Conservation (phyloP, 1,140 invertebrate species). For the Penaeus vannamei region DNA sequence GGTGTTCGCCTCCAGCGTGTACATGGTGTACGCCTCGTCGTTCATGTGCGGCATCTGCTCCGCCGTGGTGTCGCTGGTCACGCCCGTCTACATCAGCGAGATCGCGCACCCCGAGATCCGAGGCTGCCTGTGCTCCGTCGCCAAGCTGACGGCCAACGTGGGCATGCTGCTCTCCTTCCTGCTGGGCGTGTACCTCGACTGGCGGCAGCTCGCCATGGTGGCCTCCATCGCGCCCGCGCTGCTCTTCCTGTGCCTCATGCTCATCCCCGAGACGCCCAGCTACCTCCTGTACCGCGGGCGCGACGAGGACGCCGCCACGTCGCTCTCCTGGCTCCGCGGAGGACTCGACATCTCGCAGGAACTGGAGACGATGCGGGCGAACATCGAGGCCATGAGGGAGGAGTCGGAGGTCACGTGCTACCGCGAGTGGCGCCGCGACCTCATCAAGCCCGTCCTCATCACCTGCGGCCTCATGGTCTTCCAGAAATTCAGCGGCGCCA, state of each 20-base stretch:
- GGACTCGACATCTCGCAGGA: conserved; percentile 82
- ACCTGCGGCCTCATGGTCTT: conserved; percentile 89
- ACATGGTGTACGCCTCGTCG: conserved; percentile 83
- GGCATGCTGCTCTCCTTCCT: conserved; percentile 87
- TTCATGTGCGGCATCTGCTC: conserved; percentile 86
- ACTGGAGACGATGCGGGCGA: conserved; percentile 78
- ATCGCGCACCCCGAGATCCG: conserved; percentile 88
- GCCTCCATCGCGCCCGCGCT: conserved; percentile 80
- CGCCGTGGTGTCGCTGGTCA: conserved; percentile 84
- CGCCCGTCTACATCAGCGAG: conserved; percentile 91
- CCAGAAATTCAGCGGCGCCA: conserved; percentile 85
- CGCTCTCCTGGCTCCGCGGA: conserved; percentile 83
- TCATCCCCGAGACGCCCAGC: conserved; percentile 87
- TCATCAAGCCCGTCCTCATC: conserved; percentile 80
- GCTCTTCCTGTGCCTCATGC: conserved; percentile 70
- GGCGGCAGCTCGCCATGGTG: conserved; percentile 84
- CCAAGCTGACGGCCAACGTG: conserved; percentile 86
- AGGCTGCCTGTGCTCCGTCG: conserved; percentile 86
- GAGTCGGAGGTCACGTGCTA: conserved; percentile 66
- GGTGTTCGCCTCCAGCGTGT: conserved; percentile 81
- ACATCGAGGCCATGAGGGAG: conserved; percentile 74
- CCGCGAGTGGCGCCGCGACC: conserved; percentile 69
- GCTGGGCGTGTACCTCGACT: conserved; percentile 84
- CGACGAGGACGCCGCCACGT: conserved; percentile 83
- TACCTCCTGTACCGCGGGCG: conserved; percentile 82